Conservation (phyloP, 2,113 vertebrate species). For the Catharus fuscescens region DNA sequence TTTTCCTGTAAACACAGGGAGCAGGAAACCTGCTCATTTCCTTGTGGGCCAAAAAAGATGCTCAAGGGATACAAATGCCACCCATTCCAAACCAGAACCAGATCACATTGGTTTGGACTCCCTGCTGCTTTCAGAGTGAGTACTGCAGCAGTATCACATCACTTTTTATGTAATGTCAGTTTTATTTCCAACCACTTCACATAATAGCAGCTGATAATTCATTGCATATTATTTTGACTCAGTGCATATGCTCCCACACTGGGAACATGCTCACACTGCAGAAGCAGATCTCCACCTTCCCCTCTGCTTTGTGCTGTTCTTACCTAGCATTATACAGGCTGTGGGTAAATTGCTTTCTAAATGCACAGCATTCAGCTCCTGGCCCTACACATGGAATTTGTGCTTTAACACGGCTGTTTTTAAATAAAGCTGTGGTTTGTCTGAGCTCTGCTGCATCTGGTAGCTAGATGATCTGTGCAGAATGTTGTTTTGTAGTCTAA, state of each 20-base stretch:
- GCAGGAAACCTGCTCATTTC: background rate
- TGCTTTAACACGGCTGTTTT: background rate
- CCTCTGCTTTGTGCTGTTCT: background rate
- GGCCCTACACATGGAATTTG: background rate
- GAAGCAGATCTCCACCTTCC: background rate
- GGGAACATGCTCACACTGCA: background rate
- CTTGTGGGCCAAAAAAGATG: background rate
- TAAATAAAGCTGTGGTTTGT: background rate
- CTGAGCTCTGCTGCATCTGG: background rate
- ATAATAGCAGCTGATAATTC: background rate
- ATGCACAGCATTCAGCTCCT: background rate
- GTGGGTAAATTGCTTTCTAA: background rate
- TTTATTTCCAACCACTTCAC: background rate
- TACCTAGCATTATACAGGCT: background rate
- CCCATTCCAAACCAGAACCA: background rate
- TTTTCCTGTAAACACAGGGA: background rate
- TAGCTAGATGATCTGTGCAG: background rate
- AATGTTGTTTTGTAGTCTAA: background rate
- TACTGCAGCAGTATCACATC: background rate
- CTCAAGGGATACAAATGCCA: background rate
- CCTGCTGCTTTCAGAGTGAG: background rate
- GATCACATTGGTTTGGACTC: background rate
- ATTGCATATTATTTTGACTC: background rate
- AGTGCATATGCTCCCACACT: fast-evolving
- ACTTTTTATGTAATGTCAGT: background rate